Conservation (phyloP, 2,797 vertebrate species). For the Chromobotia macracanthus region DNA sequence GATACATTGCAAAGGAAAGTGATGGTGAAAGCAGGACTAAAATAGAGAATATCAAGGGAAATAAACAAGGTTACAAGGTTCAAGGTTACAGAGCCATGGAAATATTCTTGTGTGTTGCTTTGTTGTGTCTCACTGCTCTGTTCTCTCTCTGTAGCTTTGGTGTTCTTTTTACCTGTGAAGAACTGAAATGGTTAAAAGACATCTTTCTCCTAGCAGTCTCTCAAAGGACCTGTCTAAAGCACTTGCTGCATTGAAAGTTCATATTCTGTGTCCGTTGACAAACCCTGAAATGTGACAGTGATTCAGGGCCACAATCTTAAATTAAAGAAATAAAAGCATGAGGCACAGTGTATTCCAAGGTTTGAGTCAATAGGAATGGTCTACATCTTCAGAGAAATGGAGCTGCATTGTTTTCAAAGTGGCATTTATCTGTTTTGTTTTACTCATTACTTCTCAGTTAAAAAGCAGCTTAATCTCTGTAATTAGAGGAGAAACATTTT, state of each 20-base stretch:
- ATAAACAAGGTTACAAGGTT: background rate
- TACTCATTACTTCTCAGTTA: background rate
- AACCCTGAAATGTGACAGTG: background rate
- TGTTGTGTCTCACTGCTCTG: background rate
- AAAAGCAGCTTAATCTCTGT: no score
- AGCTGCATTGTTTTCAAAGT: background rate
- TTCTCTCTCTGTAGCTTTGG: background rate
- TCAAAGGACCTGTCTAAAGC: background rate
- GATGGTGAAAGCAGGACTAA: background rate
- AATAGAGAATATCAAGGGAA: background rate
- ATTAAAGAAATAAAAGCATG: background rate
- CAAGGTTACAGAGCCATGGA: background rate
- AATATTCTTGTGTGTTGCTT: background rate
- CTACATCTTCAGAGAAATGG: background rate
- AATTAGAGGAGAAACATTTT: no score
- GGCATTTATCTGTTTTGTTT: background rate
- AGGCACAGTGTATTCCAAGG: background rate
- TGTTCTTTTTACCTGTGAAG: background rate
- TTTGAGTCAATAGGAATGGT: background rate
- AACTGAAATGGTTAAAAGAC: conserved; percentile 1
- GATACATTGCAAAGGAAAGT: background rate
- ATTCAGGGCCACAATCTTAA: background rate
- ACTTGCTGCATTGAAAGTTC: background rate
- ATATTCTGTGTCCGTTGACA: background rate
- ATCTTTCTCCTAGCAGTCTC: background rate